These are phyloP conservation scores for Melinaea menophilus DNA, from an alignment of 2,888 invertebrate genomes.

Conservation along the genomic window DNA sequence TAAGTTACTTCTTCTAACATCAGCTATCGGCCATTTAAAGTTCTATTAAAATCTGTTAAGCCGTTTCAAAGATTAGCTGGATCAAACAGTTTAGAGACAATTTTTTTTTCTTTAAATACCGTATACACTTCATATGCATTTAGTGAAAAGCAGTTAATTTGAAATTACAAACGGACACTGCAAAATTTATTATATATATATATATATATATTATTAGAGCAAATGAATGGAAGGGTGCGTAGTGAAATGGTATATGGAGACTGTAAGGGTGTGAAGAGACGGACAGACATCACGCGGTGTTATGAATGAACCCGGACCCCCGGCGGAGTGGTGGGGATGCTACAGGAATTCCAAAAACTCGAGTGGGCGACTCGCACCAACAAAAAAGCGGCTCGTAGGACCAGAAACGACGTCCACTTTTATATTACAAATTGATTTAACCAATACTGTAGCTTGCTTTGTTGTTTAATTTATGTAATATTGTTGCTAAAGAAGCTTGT, in stretches of 20 bases:
- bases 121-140: too few relatives aligned
- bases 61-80: too few relatives aligned
- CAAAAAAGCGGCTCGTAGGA: slow-evolving; percentile 55
- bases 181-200: too few relatives aligned
- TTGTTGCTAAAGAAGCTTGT: neutral
- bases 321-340: slow-evolving; percentile 41
- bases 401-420: slow-evolving; percentile 29
- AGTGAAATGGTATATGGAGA: neutral
- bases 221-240: too few relatives aligned
- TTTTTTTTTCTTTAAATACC: too few relatives aligned
- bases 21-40: too few relatives aligned
- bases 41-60: too few relatives aligned
- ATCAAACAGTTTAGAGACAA: too few relatives aligned
- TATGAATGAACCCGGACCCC: slow-evolving; percentile 73
- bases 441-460: slow-evolving; percentile 19
- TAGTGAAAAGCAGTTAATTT: too few relatives aligned
- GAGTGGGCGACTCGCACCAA: slow-evolving; percentile 29
- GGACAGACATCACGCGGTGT: slow-evolving; percentile 42
- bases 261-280: slow-evolving; percentile 25
- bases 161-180: too few relatives aligned
- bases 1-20: too few relatives aligned
- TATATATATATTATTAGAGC: too few relatives aligned
- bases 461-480: slow-evolving; percentile 9
- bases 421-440: slow-evolving; percentile 35
- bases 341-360: slow-evolving; percentile 68